Evolutionary conservation across 2,888 invertebrate genomes (phyloP).

Genomic region (Sympetrum striolatum): DNA sequence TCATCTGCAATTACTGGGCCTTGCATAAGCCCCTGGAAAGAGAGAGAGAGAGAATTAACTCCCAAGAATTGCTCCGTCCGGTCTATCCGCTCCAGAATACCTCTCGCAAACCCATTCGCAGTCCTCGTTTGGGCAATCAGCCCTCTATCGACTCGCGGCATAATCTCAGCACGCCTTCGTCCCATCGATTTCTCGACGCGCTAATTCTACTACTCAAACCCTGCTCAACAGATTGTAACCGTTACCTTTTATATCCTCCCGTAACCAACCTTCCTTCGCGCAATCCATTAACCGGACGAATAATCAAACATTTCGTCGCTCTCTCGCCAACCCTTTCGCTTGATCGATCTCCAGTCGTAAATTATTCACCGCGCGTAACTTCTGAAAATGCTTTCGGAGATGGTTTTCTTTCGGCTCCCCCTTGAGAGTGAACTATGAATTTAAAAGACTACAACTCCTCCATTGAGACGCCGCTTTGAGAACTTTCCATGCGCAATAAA

Average conservation of each 20-base stretch:
- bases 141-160: background rate
- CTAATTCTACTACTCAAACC: background rate
- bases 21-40: no score
- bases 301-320: slow-evolving; percentile 20
- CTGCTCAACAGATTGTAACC: slow-evolving; percentile 7
- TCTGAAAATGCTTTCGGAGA: background rate
- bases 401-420: background rate
- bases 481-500: no score
- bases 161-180: background rate
- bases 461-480: no score
- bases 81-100: background rate
- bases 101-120: background rate
- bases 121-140: background rate
- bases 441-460: no score
- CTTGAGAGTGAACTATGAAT: background rate
- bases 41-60: background rate
- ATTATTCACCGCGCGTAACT: slow-evolving; percentile 10
- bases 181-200: background rate
- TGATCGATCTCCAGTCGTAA: background rate
- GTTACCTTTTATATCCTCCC: slow-evolving; percentile 21
- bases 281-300: background rate
- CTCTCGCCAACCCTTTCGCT: background rate
- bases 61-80: background rate
- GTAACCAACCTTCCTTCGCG: background rate
- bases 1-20: no score